Conservation (phyloP, 1,140 invertebrate species). For the Dryas iulia region DNA sequence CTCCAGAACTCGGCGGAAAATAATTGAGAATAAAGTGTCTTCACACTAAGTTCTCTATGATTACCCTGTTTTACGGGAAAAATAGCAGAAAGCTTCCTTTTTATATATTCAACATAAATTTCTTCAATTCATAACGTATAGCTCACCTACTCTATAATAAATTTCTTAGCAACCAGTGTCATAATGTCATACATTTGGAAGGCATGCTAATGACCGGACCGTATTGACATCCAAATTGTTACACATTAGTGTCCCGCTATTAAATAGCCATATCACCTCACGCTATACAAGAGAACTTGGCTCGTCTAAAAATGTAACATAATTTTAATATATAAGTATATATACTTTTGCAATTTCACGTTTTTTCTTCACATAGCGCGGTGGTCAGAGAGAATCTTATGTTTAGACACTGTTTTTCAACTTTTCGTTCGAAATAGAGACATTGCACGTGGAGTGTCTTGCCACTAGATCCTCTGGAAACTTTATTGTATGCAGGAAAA, state of each 20-base stretch:
- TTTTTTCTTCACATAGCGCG: too few relatives aligned
- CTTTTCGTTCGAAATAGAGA: too few relatives aligned
- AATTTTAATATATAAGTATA: too few relatives aligned
- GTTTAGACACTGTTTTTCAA: too few relatives aligned
- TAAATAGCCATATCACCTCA: constrained; percentile 12
- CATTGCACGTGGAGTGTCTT: too few relatives aligned
- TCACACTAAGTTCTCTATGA: background rate
- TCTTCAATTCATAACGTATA: background rate
- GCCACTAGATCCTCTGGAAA: too few relatives aligned
- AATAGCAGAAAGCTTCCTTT: background rate
- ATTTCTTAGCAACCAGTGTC: constrained; percentile 13
- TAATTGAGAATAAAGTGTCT: too few relatives aligned
- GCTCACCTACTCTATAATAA: background rate
- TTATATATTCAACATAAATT: too few relatives aligned
- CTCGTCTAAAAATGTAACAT: background rate
- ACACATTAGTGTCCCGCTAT: constrained; percentile 34
- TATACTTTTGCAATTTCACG: too few relatives aligned
- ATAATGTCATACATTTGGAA: constrained; percentile 48
- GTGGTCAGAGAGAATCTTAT: too few relatives aligned
- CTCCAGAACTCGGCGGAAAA: too few relatives aligned
- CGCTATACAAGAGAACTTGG: background rate
- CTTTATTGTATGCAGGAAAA: too few relatives aligned
- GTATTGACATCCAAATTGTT: constrained; percentile 52
- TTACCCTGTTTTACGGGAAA: background rate
- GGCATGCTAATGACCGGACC: constrained; percentile 43